A percentile compares a stretch with the other conserved stretches of the same genome.
Evolutionary conservation across 1,140 invertebrate genomes (phyloP).

Genomic region (Ips nitidus): DNA sequence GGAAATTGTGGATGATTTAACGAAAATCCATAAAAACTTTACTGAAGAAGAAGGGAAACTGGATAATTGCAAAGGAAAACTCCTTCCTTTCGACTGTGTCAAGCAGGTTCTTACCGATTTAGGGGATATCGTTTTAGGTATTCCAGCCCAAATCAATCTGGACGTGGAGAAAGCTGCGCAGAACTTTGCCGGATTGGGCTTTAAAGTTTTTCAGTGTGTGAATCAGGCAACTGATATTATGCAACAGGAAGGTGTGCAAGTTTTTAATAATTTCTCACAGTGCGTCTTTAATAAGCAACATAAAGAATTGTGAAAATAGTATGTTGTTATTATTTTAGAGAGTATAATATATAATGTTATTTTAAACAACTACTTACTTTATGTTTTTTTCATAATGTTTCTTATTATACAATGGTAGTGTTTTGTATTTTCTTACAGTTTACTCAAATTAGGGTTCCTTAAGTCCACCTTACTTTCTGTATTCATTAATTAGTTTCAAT

Average conservation of each 20-base stretch:
- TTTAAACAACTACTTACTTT: too few relatives aligned
- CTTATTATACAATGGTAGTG: too few relatives aligned
- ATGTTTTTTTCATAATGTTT: too few relatives aligned
- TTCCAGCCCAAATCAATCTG: not conserved
- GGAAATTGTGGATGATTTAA: not conserved
- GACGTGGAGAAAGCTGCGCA: not conserved
- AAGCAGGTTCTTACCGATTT: conserved; percentile 1
- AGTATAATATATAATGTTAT: too few relatives aligned
- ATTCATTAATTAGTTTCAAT: too few relatives aligned
- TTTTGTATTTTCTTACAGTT: too few relatives aligned
- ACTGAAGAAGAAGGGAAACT: not conserved
- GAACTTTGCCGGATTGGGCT: not conserved
- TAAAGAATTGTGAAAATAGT: too few relatives aligned
- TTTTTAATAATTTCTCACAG: conserved; percentile 1
- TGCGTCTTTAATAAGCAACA: not conserved
- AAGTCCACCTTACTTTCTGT: too few relatives aligned
- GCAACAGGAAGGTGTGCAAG: not conserved
- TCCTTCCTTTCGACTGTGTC: not conserved
- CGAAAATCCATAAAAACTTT: not conserved
- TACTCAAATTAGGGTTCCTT: too few relatives aligned
- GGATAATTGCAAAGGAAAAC: not conserved
- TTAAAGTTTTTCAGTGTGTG: not conserved
- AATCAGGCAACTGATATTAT: not conserved
- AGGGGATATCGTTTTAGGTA: not conserved
- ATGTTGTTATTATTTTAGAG: too few relatives aligned